Evolutionary conservation across 1,140 invertebrate genomes (phyloP).

Genomic region (Thaumetopoea pityocampa): DNA sequence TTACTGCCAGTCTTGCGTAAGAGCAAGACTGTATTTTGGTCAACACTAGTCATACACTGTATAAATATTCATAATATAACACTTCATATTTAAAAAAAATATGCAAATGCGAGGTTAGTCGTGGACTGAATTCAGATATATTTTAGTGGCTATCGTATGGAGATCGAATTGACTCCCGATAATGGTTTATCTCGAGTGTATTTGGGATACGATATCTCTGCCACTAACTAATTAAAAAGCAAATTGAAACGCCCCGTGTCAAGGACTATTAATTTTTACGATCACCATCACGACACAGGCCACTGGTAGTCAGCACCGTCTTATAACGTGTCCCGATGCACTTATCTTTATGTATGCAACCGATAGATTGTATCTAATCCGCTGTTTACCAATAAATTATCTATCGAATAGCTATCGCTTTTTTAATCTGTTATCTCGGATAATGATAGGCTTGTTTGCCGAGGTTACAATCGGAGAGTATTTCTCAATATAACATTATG

Average conservation of each 20-base stretch:
- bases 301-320: constrained; percentile 7
- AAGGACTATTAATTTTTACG: constrained; percentile 56
- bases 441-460: constrained; percentile 10
- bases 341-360: constrained; percentile 44
- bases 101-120: constrained; percentile 14
- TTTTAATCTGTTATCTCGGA: constrained; percentile 22
- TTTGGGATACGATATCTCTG: constrained; percentile 12
- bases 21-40: no score
- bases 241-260: constrained; percentile 48
- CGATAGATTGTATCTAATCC: constrained; percentile 36
- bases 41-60: neutral
- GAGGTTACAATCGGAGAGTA: constrained; percentile 14
- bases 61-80: constrained; percentile 16
- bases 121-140: constrained; percentile 16
- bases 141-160: constrained; percentile 9
- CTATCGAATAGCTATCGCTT: constrained; percentile 27
- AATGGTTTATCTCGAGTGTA: constrained; percentile 20
- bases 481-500: constrained; percentile 9
- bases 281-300: constrained; percentile 31
- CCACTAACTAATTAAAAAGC: constrained; percentile 47
- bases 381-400: constrained; percentile 38
- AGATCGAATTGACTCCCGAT: constrained; percentile 16
- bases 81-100: constrained; percentile 8
- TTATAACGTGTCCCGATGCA: constrained; percentile 29
- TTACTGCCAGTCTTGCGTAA: no score